A percentile compares a stretch with the other conserved stretches of the same genome.
These are phyloP conservation scores for Lepidothrix coronata DNA, from an alignment of 2,113 vertebrate species.

Conservation along the genomic window DNA sequence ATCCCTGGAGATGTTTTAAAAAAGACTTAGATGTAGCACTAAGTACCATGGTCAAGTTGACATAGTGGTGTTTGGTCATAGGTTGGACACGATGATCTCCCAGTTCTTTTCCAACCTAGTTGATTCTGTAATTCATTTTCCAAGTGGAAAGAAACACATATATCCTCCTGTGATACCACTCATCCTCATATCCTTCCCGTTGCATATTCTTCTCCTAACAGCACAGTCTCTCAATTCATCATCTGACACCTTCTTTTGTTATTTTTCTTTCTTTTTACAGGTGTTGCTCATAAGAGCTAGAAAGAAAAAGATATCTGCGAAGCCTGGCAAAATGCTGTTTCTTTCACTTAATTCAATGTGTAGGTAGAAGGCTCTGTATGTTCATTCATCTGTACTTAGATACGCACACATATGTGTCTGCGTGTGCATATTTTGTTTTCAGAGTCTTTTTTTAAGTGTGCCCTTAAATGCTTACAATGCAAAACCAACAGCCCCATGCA, in stretches of 20 bases:
- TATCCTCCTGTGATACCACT: not conserved
- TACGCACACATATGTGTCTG: fast-evolving
- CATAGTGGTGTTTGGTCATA: not conserved
- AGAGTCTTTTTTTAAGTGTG: not conserved
- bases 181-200: not conserved
- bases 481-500: not conserved
- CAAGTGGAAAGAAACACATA: not conserved
- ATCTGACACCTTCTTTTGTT: not conserved
- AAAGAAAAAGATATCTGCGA: not conserved
- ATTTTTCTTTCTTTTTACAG: not conserved
- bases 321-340: not conserved
- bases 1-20: not conserved
- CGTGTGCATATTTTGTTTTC: not conserved
- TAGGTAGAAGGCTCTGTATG: not conserved
- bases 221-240: not conserved
- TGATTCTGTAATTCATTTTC: not conserved
- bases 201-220: not conserved
- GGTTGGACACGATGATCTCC: not conserved
- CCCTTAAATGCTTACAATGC: not conserved
- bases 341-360: not conserved
- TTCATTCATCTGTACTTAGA: not conserved
- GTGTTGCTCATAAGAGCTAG: not conserved
- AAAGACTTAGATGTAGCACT: not conserved
- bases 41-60: not conserved
- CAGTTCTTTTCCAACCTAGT: not conserved